These are phyloP conservation scores for Drosophila santomea DNA, from an alignment of 1,140 invertebrate genomes.

Conservation along the genomic window DNA sequence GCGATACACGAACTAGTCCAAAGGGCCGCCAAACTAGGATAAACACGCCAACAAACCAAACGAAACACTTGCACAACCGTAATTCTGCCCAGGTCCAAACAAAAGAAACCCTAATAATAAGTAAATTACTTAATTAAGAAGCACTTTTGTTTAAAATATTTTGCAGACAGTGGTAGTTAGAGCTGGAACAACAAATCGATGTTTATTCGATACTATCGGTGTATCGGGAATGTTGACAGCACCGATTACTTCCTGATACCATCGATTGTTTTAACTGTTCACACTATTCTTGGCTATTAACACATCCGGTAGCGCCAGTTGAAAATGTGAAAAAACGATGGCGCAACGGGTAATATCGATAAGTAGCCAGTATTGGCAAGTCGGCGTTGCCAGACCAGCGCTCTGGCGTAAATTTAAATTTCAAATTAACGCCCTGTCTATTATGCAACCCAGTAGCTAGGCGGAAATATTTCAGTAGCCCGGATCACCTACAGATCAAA, in stretches of 20 bases:
- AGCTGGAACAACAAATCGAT: background rate
- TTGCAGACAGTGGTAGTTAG: slow-evolving; percentile 47
- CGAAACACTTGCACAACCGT: slow-evolving; percentile 25
- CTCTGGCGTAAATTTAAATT: background rate
- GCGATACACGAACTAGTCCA: slow-evolving; percentile 10
- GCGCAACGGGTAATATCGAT: slow-evolving; percentile 1
- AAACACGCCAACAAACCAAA: background rate
- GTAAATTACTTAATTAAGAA: slow-evolving; percentile 40
- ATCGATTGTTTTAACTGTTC: background rate
- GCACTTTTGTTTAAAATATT: slow-evolving; percentile 69
- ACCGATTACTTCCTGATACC: background rate
- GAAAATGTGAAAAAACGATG: background rate
- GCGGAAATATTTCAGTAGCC: slow-evolving; percentile 36
- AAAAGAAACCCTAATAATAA: slow-evolving; percentile 32
- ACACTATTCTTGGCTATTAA: background rate
- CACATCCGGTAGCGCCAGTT: background rate
- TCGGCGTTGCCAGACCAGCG: slow-evolving; percentile 4
- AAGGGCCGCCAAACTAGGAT: background rate
- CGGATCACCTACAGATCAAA: slow-evolving; percentile 45
- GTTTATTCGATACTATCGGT: background rate
- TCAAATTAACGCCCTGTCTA: background rate
- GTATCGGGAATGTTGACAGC: background rate
- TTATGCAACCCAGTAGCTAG: slow-evolving; percentile 46
- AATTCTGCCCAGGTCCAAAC: slow-evolving; percentile 2
- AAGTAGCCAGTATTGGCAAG: background rate